Conservation (phyloP, 2,113 vertebrate species). For the Cephalopholis sonnerati region DNA sequence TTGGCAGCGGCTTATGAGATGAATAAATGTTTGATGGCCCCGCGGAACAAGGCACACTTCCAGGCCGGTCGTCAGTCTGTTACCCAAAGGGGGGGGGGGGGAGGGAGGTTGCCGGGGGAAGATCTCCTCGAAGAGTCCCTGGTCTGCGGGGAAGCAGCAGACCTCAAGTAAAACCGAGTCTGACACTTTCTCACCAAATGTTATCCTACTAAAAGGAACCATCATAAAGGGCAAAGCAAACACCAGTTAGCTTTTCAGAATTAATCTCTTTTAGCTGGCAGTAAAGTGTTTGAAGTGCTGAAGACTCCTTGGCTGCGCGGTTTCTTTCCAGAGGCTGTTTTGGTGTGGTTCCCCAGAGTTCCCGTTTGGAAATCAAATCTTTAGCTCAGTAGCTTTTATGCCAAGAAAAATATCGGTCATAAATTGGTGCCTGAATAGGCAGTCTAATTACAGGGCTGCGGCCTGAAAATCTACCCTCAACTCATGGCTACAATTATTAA, state of each 20-base stretch:
- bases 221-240: constrained; percentile 72
- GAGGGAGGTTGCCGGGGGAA: constrained; percentile 38
- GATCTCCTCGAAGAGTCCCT: constrained; percentile 67
- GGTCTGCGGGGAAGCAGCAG: constrained; percentile 60
- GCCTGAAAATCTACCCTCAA: constrained; percentile 61
- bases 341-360: constrained; percentile 76
- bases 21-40: constrained; percentile 76
- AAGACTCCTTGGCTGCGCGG: constrained; percentile 66
- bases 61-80: constrained; percentile 54
- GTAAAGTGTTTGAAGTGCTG: constrained; percentile 77
- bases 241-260: constrained; percentile 74
- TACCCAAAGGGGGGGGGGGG: constrained; percentile 1
- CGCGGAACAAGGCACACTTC: constrained; percentile 66
- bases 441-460: constrained; percentile 76
- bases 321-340: constrained; percentile 78
- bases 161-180: constrained; percentile 68
- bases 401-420: constrained; percentile 80
- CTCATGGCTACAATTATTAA: constrained; percentile 76
- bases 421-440: constrained; percentile 76
- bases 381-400: constrained; percentile 72
- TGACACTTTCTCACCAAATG: constrained; percentile 80
- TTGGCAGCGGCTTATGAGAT: constrained; percentile 63
- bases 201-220: constrained; percentile 73
- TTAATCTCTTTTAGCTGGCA: constrained; percentile 65
- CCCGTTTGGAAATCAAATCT: constrained; percentile 76